Conservation (phyloP, 1,140 invertebrate genomes). For the Eciton burchellii region DNA sequence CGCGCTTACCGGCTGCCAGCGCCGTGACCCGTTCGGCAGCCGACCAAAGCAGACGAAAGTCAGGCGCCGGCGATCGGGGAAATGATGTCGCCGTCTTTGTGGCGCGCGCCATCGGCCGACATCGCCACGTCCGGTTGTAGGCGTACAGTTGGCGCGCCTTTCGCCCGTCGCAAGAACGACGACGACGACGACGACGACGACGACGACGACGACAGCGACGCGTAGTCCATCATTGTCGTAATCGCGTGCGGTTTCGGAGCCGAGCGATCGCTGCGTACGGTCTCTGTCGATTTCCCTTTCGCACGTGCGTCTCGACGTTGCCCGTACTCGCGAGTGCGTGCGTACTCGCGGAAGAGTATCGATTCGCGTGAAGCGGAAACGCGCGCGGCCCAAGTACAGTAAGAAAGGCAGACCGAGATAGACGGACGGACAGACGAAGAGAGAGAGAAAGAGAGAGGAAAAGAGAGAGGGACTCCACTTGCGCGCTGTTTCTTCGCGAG, state of each 20-base stretch:
- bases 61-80: slow-evolving; percentile 24
- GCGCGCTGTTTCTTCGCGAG: background rate
- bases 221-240: slow-evolving; percentile 12
- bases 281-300: background rate
- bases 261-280: slow-evolving; percentile 2
- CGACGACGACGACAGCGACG: background rate
- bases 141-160: background rate
- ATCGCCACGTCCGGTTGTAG: background rate
- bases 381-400: slow-evolving; percentile 20
- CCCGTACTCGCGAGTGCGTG: background rate
- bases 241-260: background rate
- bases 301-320: slow-evolving; percentile 5
- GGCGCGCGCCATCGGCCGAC: background rate
- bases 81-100: slow-evolving; percentile 46
- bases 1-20: background rate
- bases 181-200: too few species aligned
- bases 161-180: too few species aligned
- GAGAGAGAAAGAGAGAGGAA: background rate
- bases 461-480: background rate
- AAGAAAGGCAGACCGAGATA: too few species aligned
- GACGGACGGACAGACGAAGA: background rate
- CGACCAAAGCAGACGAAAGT: slow-evolving; percentile 51
- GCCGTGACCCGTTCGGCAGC: slow-evolving; percentile 35
- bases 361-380: slow-evolving; percentile 35
- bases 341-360: slow-evolving; percentile 13